Percentiles rank a stretch among this genome's conserved stretches.
Evolutionary conservation across 92 coral and sea anemone species (phyloP).

Genomic region (Porites rus): DNA sequence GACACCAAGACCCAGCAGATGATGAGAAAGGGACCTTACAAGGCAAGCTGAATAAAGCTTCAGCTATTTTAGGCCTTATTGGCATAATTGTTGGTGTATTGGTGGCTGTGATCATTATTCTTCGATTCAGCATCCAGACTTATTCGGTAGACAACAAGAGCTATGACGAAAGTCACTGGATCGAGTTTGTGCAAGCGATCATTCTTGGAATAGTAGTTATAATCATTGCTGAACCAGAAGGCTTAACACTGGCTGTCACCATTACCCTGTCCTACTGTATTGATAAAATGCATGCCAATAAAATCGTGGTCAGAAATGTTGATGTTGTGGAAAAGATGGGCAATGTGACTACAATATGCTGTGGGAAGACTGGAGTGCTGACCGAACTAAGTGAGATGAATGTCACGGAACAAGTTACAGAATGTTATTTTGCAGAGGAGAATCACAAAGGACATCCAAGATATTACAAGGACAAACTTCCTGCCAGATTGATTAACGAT

Average conservation of each 20-base stretch:
- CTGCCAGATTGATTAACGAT: conserved; percentile 48
- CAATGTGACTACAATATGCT: conserved; percentile 79
- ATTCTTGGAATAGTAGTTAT: conserved; percentile 80
- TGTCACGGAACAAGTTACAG: conserved; percentile 77
- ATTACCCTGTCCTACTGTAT: conserved; percentile 70
- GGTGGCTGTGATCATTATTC: conserved; percentile 64
- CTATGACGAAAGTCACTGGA: conserved; percentile 80
- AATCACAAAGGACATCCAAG: conserved; percentile 77
- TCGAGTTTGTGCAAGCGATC: conserved; percentile 82
- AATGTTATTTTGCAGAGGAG: conserved; percentile 70
- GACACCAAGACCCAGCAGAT: conserved; percentile 20
- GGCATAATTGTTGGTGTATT: conserved; percentile 79
- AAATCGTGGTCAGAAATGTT: conserved; percentile 80
- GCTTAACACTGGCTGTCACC: conserved; percentile 80
- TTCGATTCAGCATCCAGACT: conserved; percentile 80
- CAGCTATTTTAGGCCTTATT: conserved; percentile 72
- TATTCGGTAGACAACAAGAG: conserved; percentile 69
- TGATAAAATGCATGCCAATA: conserved; percentile 64
- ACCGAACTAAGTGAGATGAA: conserved; percentile 77
- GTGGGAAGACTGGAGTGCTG: conserved; percentile 86
- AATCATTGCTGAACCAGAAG: conserved; percentile 90
- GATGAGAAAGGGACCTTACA: conserved; percentile 73
- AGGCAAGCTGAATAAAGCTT: conserved; percentile 85
- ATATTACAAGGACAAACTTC: conserved; percentile 61
- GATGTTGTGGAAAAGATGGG: conserved; percentile 85